Base-by-base conservation (phyloP, 2,797 vertebrate species). In the Ctenopoma multispine region DNA sequence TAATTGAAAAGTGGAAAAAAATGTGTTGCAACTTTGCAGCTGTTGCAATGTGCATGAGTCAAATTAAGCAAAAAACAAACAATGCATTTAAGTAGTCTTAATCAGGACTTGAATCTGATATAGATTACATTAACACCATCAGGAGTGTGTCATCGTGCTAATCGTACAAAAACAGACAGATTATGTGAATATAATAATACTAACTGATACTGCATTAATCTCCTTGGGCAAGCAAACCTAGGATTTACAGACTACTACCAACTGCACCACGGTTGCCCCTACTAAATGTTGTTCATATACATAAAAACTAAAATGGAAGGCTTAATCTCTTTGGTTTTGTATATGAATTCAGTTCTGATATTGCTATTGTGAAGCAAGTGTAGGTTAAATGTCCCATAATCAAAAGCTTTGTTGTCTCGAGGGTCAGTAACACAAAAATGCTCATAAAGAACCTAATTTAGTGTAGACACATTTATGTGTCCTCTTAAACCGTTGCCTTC, bases 401-500 rank as follows among this genome's bases (percentile, higher is more conserved):
- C 20, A 31, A 29, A 62, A 61, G 14, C 2, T 10, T 44, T 59
- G 41, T 55, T 60, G 15, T 50, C n/a, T 36, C 18, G 1, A 51
- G 24, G 50, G 34, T 63, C 15, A 48, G 40, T n/a, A 54, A 14
- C 13, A 47, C 13, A 63, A 31, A 3, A 60, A 1, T 47, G 47
- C 24, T 31, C 4, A 53, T 2, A 64, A 38, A 23, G 3, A 46
- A 47, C 3, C 9, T 1, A 7, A 49, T 27, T 40, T 20, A 15
- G 14, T 38, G 14, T 13, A n/a, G 1, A n/a, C 2, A 41, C 8
- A 44, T 75, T 23, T 14, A 2, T 60, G 48, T 63, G 77, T 62
- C 46, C 43, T 77, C 66, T 34, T 63, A 63, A 68, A 80, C 70
- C 15, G 9, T 15, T 67, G 62, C 56, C 69, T 81, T 82, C 69